phyloP scores from a whole-genome alignment of 1,140 invertebrate species.

The Drosophila parabipectinata region DNA sequence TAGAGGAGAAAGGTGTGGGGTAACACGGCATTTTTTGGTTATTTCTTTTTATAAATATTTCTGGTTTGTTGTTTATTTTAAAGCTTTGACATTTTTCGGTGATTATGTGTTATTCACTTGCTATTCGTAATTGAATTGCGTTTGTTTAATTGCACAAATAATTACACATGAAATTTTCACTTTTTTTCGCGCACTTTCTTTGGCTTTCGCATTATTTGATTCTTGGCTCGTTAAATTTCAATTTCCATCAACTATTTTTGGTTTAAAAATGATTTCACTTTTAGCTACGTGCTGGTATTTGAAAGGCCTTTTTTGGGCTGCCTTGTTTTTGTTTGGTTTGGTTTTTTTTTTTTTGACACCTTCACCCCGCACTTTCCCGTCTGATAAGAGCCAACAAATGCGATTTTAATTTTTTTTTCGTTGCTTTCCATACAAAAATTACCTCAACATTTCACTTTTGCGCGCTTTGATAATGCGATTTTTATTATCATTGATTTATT shows the following conservation, averaged over 20 bases:
- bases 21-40: slow-evolving; percentile 32
- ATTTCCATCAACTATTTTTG: slow-evolving; percentile 45
- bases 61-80: slow-evolving; percentile 36
- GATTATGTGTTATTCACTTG: slow-evolving; percentile 47
- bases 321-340: slow-evolving; percentile 22
- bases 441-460: slow-evolving; percentile 18
- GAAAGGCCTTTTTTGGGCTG: slow-evolving; percentile 14
- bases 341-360: slow-evolving; percentile 23
- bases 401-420: slow-evolving; percentile 25
- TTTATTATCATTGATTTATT: neutral
- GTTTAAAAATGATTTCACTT: slow-evolving; percentile 63
- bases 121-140: slow-evolving; percentile 54
- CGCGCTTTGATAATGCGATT: neutral
- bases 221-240: slow-evolving; percentile 49
- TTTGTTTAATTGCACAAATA: slow-evolving; percentile 49
- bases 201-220: slow-evolving; percentile 16
- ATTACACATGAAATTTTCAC: slow-evolving; percentile 45
- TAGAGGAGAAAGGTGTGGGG: slow-evolving; percentile 1
- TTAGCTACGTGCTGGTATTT: slow-evolving; percentile 60
- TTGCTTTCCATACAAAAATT: slow-evolving; percentile 11
- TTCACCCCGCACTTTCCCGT: slow-evolving; percentile 28
- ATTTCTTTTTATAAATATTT: slow-evolving; percentile 35
- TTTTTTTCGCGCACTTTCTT: slow-evolving; percentile 63
- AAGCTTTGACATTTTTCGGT: slow-evolving; percentile 43
- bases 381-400: slow-evolving; percentile 37